Evolutionary conservation across 1,140 invertebrate genomes (phyloP), one percentile per base, ranked within the genome.

Genomic region (Trichomalopsis sarcophagae): DNA sequence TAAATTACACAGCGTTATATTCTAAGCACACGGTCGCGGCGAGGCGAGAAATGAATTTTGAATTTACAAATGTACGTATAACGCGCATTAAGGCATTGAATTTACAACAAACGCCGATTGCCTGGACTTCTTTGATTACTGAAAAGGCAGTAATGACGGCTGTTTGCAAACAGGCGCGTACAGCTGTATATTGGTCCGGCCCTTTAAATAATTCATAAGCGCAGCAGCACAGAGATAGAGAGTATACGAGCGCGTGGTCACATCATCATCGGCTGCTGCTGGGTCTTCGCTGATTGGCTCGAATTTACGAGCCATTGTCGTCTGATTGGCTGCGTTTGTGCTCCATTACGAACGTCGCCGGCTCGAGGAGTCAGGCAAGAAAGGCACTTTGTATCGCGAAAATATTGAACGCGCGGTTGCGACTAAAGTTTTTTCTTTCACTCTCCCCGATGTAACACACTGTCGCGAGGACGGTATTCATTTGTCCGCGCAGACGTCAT

Each of bases 121-220:
- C 36, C 14, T 40, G n/a, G 27, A 74, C 17, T 40, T 50, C 44
- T 23, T 47, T 78, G 76, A 62, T 78, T 78, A 66, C 82, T 77
- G 33, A 68, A 74, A 71, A 77, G 27, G 33, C 50, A 50, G 33
- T 40, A 68, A 78, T 84, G 68, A 76, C 68, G 30, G 36, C 7
- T 83, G 27, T 62, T 74, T 27, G 77, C 80, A 82, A 84, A 86
- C 62, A 84, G 71, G 84, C 79, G 75, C 85, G 79, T 47, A 13
- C 47, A 62, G 40, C 66, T 47, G 23, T 82, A 62, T 21, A 21
- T 14, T 13, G 47, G 80, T 87, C 82, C 27, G 27, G 27, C 85
- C 86, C 88, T 88, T 92, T 93, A 92, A 92, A 93, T 93, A 92
- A 93, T 93, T 93, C 91, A 93, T 93, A 93, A 93, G 92, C 21